Evolutionary conservation across 2,113 vertebrate species (phyloP).

Genomic region (Paracanthobrama guichenoti): DNA sequence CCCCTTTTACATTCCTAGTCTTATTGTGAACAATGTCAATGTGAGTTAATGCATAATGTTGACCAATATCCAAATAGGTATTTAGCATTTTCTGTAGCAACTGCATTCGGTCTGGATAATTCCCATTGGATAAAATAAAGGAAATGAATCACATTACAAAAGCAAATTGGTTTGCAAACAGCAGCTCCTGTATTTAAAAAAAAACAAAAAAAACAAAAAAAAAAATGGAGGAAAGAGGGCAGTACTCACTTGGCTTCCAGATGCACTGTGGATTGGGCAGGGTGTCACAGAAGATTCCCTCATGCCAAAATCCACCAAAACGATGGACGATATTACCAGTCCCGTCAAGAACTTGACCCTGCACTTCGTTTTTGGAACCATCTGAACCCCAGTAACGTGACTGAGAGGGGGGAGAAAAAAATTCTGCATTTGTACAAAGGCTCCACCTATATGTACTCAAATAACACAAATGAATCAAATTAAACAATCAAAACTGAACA

Average conservation of each 20-base stretch:
- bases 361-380: conserved; percentile 82
- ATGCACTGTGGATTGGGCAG: conserved; percentile 85
- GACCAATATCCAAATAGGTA: neutral
- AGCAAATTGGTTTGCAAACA: neutral
- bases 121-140: neutral
- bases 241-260: conserved; percentile 93
- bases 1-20: neutral
- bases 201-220: neutral
- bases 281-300: conserved; percentile 88
- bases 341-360: conserved; percentile 87
- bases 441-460: neutral
- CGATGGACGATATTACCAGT: conserved; percentile 83
- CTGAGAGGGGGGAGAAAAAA: conserved; percentile 57
- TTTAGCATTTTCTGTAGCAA: neutral
- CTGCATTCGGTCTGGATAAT: neutral
- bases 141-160: neutral
- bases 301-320: conserved; percentile 95
- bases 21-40: neutral
- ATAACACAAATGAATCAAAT: neutral
- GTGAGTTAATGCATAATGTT: neutral
- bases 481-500: conserved; percentile 10
- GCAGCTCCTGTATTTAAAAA: neutral
- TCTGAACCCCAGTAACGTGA: conserved; percentile 84
- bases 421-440: neutral
- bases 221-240: neutral